phyloP scores from a whole-genome alignment of 1,140 invertebrate species.

The Melanaphis sacchari region DNA sequence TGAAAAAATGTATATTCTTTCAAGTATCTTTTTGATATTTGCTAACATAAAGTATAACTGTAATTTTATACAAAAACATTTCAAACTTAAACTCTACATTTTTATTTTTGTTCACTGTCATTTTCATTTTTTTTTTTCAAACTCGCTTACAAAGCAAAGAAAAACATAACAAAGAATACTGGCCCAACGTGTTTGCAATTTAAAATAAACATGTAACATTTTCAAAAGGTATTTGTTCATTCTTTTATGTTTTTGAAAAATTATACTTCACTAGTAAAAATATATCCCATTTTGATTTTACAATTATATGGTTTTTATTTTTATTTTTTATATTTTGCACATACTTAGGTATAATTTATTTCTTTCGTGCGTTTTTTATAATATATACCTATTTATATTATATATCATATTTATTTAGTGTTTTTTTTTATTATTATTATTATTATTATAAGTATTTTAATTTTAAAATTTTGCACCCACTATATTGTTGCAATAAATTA shows the following conservation, averaged over 20 bases:
- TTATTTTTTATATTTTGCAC: not conserved
- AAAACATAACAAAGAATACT: not conserved
- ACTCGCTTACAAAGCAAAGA: not conserved
- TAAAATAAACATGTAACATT: not conserved
- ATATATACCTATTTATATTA: not conserved
- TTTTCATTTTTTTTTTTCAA: conserved; percentile 3
- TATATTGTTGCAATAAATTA: not conserved
- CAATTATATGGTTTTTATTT: not conserved
- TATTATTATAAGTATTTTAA: too few species aligned
- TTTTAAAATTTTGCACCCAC: not conserved
- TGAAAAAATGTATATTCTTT: not conserved
- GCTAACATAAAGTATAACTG: not conserved
- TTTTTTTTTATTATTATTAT: too few species aligned
- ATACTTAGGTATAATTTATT: not conserved
- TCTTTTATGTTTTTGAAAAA: not conserved
- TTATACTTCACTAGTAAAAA: not conserved
- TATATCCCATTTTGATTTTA: not conserved
- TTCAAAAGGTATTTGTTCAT: not conserved
- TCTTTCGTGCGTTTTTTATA: not conserved
- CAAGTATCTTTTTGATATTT: not conserved
- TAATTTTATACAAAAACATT: not conserved
- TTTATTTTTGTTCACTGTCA: conserved; percentile 2
- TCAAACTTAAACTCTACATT: not conserved
- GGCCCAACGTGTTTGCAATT: not conserved
- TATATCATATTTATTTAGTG: not conserved